phyloP scores from a whole-genome alignment of 2,888 invertebrate genomes.

The Crioceris asparagi region DNA sequence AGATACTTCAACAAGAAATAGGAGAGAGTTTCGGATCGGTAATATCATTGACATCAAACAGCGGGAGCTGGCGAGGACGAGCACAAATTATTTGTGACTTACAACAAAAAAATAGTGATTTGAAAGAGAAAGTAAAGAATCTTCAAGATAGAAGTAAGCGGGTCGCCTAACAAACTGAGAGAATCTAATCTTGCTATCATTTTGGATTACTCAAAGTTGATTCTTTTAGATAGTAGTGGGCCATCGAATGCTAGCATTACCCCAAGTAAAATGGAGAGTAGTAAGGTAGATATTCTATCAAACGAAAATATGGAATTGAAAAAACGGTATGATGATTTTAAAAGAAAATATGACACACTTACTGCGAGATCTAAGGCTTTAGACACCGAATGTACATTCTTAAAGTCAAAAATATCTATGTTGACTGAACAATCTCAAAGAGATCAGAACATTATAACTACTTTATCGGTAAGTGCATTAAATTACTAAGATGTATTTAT shows the following conservation, averaged over 20 bases:
- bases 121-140: conserved; percentile 49
- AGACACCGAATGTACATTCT: conserved; percentile 49
- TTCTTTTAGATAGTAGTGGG: neutral
- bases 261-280: conserved; percentile 10
- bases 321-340: conserved; percentile 46
- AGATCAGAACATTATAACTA: conserved; percentile 52
- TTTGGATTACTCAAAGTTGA: too few relatives aligned
- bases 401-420: conserved; percentile 49
- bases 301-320: conserved; percentile 48
- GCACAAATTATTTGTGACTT: conserved; percentile 63
- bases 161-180: neutral
- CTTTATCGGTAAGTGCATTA: conserved; percentile 44
- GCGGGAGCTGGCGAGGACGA: conserved; percentile 63
- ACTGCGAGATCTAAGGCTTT: conserved; percentile 59
- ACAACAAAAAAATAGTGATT: conserved; percentile 55
- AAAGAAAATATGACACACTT: conserved; percentile 53
- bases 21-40: conserved; percentile 60
- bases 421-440: conserved; percentile 52
- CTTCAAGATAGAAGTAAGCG: conserved; percentile 24
- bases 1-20: conserved; percentile 63
- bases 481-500: too few relatives aligned
- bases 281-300: conserved; percentile 34
- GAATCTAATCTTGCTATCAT: too few relatives aligned
- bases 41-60: conserved; percentile 45
- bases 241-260: neutral